Evolutionary conservation across 2,888 invertebrate genomes (phyloP).

Genomic region (Scelioninae gen. 1): DNA sequence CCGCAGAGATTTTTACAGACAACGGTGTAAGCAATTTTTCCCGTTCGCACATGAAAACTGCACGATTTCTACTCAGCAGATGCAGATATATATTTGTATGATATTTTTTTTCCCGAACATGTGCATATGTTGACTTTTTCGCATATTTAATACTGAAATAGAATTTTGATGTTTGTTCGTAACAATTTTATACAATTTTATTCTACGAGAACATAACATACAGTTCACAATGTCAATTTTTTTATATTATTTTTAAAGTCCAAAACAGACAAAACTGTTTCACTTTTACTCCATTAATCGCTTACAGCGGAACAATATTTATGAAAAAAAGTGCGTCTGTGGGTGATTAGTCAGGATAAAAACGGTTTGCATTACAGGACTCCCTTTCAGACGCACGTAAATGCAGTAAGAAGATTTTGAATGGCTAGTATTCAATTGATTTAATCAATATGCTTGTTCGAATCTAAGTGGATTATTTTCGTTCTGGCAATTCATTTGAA

Average conservation of each 20-base stretch:
- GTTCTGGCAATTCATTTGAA: slow-evolving; percentile 57
- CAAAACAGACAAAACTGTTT: background rate
- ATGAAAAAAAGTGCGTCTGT: slow-evolving; percentile 11
- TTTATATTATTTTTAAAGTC: slow-evolving; percentile 7
- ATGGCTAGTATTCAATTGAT: slow-evolving; percentile 45
- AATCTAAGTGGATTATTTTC: slow-evolving; percentile 59
- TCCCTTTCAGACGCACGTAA: slow-evolving; percentile 24
- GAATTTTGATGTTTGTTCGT: slow-evolving; percentile 16
- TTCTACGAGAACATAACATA: background rate
- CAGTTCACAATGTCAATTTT: slow-evolving; percentile 5
- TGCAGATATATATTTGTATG: slow-evolving; percentile 12
- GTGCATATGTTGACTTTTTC: slow-evolving; percentile 24
- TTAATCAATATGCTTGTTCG: slow-evolving; percentile 64
- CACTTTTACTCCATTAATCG: slow-evolving; percentile 17
- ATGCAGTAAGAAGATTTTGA: slow-evolving; percentile 40
- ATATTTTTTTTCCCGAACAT: background rate
- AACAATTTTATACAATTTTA: slow-evolving; percentile 12
- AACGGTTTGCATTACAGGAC: slow-evolving; percentile 18
- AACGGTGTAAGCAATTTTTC: slow-evolving; percentile 8
- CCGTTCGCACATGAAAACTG: slow-evolving; percentile 6
- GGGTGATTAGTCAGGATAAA: slow-evolving; percentile 16
- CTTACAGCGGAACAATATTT: slow-evolving; percentile 27
- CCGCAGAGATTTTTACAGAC: slow-evolving; percentile 17
- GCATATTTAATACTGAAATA: slow-evolving; percentile 24
- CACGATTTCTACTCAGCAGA: slow-evolving; percentile 1